Evolutionary conservation across 2,888 invertebrate genomes (phyloP), one percentile per base, ranked within the genome.

Genomic region (Panorpa germanica): DNA sequence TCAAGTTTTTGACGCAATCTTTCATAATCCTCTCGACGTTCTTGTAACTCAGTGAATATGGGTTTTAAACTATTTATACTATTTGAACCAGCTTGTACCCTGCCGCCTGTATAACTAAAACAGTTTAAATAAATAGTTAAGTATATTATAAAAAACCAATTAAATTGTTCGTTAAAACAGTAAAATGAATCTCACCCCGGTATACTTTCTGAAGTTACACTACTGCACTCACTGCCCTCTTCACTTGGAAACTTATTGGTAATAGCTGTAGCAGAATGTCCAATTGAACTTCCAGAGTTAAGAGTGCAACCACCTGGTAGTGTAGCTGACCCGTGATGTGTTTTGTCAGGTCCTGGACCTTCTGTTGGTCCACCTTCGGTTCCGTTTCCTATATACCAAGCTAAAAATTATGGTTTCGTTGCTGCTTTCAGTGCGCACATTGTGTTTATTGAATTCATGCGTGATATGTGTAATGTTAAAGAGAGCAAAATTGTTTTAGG

Each of bases 151-250:
- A 17, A 25, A 25, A 9, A 25, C 8, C 16, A 17, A 12, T 5
- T 13, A 15, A 21, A 16, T 6, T 9, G 5, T 18, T 16, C 25
- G 19, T 14, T n/a, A 25, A 16, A 28, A 25, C 25, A 25, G 31
- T 12, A 18, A 30, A 35, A 10, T 12, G 18, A 21, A 25, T 55
- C 57, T 55, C 41, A 67, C 68, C 65, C 64, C 24, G 72, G 74
- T 33, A 68, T 70, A 38, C 75, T 77, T 44, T 83, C 85, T 44
- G 82, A 83, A 19, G 85, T 85, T 32, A 83, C 82, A 32, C 81
- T 81, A 38, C 82, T 83, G 46, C 80, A 82, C 38, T 82, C 83
- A 39, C 81, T 82, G 29, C 77, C 81, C 43, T 82, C 73, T 42
- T 73, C 80, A 20, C 78, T 78, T 32, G 77, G 75, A 53, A 70